phyloP scores from a whole-genome alignment of 37 sponge, comb jelly and placozoan genomes.

The Mnemiopsis leidyi region DNA sequence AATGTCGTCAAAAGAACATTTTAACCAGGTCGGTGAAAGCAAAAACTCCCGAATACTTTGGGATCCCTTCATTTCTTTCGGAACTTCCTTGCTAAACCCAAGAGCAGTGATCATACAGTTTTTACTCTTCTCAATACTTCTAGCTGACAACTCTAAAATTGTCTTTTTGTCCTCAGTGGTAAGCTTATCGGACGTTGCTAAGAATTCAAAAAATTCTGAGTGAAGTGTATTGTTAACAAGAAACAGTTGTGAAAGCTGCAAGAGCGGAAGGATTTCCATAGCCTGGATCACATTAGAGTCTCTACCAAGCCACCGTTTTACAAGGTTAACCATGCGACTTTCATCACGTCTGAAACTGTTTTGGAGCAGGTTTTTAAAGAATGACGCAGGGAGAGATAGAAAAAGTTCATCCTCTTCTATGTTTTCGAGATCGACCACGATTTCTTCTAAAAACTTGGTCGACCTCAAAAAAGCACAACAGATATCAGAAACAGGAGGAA shows the following conservation, averaged over 20 bases:
- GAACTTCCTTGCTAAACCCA: conserved; percentile 6
- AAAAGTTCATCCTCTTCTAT: background rate
- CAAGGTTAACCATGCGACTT: background rate
- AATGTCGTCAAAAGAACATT: background rate
- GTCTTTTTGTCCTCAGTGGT: background rate
- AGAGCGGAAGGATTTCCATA: background rate
- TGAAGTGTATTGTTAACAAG: background rate
- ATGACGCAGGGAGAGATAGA: background rate
- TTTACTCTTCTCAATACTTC: background rate
- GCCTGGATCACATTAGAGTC: conserved; percentile 1
- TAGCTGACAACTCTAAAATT: background rate
- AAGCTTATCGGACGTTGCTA: background rate
- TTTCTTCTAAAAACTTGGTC: background rate
- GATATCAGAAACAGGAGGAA: background rate
- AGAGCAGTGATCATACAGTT: background rate
- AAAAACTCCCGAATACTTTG: background rate
- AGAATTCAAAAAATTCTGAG: background rate
- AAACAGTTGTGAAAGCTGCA: background rate
- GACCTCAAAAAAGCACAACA: background rate
- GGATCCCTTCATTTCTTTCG: background rate
- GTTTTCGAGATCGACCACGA: background rate
- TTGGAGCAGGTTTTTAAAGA: background rate
- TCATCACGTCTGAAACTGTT: background rate
- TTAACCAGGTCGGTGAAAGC: background rate
- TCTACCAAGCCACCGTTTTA: background rate